phyloP scores from a whole-genome alignment of 2,888 invertebrate genomes.

The Morpho helenor region DNA sequence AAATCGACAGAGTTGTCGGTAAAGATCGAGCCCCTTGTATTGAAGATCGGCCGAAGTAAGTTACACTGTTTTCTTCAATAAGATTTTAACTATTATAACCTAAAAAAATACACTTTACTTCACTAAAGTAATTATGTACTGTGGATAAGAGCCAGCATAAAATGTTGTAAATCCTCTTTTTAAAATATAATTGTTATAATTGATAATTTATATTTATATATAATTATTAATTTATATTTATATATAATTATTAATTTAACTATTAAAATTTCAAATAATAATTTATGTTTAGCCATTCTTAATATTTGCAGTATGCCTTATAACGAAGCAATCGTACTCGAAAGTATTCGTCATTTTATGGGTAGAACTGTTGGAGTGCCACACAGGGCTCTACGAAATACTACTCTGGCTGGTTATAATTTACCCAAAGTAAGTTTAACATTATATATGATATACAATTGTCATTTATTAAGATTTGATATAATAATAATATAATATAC shows the following conservation, averaged over 20 bases:
- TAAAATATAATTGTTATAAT: neutral
- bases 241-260: neutral
- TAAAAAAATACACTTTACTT: too few relatives aligned
- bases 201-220: too few relatives aligned
- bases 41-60: constrained; percentile 85
- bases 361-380: constrained; percentile 88
- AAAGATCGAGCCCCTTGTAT: constrained; percentile 82
- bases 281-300: neutral
- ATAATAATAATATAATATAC: too few relatives aligned
- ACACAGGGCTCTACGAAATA: constrained; percentile 87
- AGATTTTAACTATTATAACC: too few relatives aligned
- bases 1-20: constrained; percentile 88
- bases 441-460: too few relatives aligned
- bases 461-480: too few relatives aligned
- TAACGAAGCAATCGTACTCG: constrained; percentile 87
- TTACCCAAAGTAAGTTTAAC: constrained; percentile 84
- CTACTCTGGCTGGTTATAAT: constrained; percentile 83
- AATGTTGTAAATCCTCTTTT: too few relatives aligned
- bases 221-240: neutral
- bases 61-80: constrained; percentile 6
- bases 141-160: too few relatives aligned
- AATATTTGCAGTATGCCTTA: constrained; percentile 84
- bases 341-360: constrained; percentile 89
- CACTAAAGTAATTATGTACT: too few relatives aligned
- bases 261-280: neutral